Conservation (phyloP, 1,140 invertebrate genomes). For the Bombyx mori region DNA sequence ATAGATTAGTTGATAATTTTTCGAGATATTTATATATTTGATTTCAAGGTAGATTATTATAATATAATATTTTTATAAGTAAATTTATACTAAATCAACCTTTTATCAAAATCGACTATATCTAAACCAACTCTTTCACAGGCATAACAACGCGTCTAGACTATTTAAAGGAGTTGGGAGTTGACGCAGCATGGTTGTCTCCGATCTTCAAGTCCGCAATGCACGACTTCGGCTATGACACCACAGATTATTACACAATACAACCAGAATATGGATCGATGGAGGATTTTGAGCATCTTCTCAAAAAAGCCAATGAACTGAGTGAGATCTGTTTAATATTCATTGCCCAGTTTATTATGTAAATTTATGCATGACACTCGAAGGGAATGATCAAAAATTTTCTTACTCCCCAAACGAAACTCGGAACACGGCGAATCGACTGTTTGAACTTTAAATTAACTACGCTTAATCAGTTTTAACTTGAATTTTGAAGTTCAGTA, state of each 20-base stretch:
- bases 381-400: slow-evolving; percentile 21
- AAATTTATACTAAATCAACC: too few species aligned
- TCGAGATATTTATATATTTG: too few species aligned
- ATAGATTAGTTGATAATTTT: too few species aligned
- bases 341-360: slow-evolving; percentile 20
- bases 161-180: slow-evolving; percentile 73
- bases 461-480: too few species aligned
- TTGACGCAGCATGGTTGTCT: slow-evolving; percentile 76
- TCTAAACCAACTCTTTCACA: too few species aligned
- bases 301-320: slow-evolving; percentile 55
- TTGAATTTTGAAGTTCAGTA: too few species aligned
- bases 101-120: too few species aligned
- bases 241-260: slow-evolving; percentile 75
- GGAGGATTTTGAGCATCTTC: slow-evolving; percentile 74
- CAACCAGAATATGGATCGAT: slow-evolving; percentile 75
- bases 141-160: slow-evolving; percentile 71
- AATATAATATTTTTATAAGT: too few species aligned
- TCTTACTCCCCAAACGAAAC: slow-evolving; percentile 9
- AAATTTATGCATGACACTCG: slow-evolving; percentile 31
- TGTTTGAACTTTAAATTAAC: slow-evolving; percentile 12
- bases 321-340: slow-evolving; percentile 45
- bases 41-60: too few species aligned
- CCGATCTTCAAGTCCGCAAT: slow-evolving; percentile 79
- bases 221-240: slow-evolving; percentile 78
- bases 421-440: slow-evolving; percentile 12